Base-by-base conservation (phyloP, 2,888 invertebrate genomes). In the Melieria omissa region DNA sequence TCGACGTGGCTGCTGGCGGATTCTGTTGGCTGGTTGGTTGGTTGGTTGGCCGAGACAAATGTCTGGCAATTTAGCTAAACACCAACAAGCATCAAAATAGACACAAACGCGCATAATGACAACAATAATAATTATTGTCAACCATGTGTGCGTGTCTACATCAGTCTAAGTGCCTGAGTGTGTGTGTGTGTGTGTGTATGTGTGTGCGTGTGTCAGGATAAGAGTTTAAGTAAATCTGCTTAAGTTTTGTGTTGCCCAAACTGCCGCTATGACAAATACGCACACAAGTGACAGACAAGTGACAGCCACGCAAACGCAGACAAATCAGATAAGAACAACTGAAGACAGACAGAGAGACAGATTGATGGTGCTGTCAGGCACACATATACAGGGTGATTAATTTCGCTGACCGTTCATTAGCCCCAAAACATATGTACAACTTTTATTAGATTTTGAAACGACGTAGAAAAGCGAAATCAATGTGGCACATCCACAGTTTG, bases 51-150 rank as follows among this genome's bases (percentile, higher is more conserved):
- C 12, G 44, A 61, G 61, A 61, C 45, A 61, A 61, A 61, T 61
- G 45, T 45, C 44, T 61, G 61, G 41, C 61, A 61, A 61, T 61
- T 61, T 44, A 61, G 44, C 12, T 61, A 61, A 61, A 61, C 61
- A n/a, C 41, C 57, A 57, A 57, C 57, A 57, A 57, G 41, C n/a
- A 16, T 0, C 5, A 8, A 14, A 16, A 57, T 16, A 57, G 29
- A 57, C 57, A 14, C 57, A 57, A 57, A 14, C 57, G 14, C 52
- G 14, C 9, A 52, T 12, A 49, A 52, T 44, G 61, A 61, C 45
- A 52, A 52, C 52, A 52, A 52, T 52, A 52, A 52, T 52, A 52
- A 52, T 52, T 52, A 52, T 52, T 52, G 52, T 52, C 52, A n/a
- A 29, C 29, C 29, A 29, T 29, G 29, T 29, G 29, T 29, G 29